Evolutionary conservation across 2,797 vertebrate genomes (phyloP), one percentile per base, ranked within the genome.

Genomic region (Lemur catta): DNA sequence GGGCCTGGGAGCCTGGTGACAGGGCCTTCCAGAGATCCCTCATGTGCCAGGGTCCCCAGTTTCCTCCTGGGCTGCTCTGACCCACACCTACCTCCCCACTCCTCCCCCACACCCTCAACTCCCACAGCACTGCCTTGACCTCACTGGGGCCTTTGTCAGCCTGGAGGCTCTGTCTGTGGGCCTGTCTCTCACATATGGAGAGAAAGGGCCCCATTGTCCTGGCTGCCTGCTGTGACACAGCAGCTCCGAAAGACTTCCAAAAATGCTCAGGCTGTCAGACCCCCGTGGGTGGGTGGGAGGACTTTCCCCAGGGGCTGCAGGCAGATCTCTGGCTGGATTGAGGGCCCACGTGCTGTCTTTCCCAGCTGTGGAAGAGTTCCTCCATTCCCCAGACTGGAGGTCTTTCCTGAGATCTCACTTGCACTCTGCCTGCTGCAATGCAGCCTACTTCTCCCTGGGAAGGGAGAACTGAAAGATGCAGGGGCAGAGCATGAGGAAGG

Each of bases 171-270:
- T 76, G 38, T 88, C 96, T 90, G 79, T 88, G 85, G 92, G 88
- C 72, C 75, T 89, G 74, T 93, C 89, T 78, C 82, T 79, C 85
- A 74, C 4, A 3, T n/a, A 18, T 12, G 4, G 74, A 97, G 38
- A 96, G 92, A 97, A 97, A 97, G 89, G 41, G 52, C 61, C 61
- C 90, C 86, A 97, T 98, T 98, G 97, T 98, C 55, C 50, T 3
- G 22, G 59, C 93, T 57, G 57, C 67, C 95, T 85, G 67, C 57
- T 38, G 35, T 71, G 80, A 92, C 93, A 72, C 91, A 97, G 95
- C 95, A 94, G 61, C 95, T 95, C 86, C 91, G 35, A 20, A 95
- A 96, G 95, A 97, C 81, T 97, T 94, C 74, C 91, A 96, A 84
- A 97, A 96, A 95, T 95, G 93, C 75, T 79, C 78, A n/a, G 85